Evolutionary conservation across 2,797 vertebrate genomes (phyloP).

Genomic region (Pelochelys cantorii): DNA sequence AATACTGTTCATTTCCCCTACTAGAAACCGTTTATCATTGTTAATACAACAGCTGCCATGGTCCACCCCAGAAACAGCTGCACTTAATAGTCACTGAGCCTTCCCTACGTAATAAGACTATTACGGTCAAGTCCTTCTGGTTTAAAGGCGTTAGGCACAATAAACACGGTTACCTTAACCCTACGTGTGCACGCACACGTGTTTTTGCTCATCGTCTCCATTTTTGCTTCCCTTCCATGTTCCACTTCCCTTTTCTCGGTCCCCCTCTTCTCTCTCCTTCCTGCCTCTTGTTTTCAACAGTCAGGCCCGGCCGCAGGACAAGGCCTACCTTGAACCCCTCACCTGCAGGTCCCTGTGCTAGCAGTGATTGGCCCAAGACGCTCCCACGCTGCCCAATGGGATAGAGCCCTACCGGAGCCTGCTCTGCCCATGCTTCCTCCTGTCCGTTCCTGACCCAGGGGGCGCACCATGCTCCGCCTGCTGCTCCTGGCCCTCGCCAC

Average conservation of each 20-base stretch:
- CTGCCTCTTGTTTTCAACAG: not conserved
- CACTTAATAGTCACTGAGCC: not conserved
- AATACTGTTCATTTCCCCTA: fast-evolving
- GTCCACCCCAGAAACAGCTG: fast-evolving
- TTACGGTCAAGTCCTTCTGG: not conserved
- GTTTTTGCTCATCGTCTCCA: not conserved
- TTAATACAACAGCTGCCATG: not conserved
- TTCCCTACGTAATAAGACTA: fast-evolving
- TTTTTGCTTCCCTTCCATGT: not conserved
- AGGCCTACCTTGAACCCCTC: too few species aligned
- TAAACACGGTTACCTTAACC: not conserved
- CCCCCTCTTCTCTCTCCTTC: not conserved
- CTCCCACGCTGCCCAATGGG: too few species aligned
- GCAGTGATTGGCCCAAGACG: too few species aligned
- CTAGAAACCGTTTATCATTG: not conserved
- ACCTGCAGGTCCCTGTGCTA: too few species aligned
- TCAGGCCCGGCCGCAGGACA: not conserved
- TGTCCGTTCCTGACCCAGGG: too few species aligned
- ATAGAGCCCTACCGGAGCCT: too few species aligned
- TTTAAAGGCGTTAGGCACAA: not conserved
- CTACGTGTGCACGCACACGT: fast-evolving
- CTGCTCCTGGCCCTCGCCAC: too few species aligned
- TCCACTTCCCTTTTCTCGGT: not conserved
- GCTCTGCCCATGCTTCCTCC: too few species aligned
- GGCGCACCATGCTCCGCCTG: too few species aligned